Conservation (phyloP, 2,113 vertebrate species). For the Microcebus jonahi region DNA sequence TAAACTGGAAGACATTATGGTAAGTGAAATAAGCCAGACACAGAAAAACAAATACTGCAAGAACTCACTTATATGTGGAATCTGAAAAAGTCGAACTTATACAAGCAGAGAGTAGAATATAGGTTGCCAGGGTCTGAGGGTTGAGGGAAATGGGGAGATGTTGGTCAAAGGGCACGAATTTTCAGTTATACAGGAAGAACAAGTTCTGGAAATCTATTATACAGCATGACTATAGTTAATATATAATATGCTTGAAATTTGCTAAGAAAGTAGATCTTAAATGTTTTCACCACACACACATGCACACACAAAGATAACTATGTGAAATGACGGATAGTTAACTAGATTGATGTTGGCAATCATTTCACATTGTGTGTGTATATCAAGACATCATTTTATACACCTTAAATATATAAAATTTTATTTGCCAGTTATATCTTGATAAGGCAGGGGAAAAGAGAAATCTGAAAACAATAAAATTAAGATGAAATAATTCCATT, state of each 20-base stretch:
- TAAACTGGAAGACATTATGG: background rate
- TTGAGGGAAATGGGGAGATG: background rate
- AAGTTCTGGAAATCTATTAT: background rate
- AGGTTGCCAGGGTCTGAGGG: background rate
- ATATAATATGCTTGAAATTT: background rate
- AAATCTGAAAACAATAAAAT: background rate
- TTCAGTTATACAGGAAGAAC: background rate
- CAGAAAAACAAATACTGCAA: background rate
- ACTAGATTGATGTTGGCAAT: background rate
- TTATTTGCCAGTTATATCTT: background rate
- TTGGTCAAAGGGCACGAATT: background rate
- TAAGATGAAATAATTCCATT: background rate
- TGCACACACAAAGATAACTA: background rate
- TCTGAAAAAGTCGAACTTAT: background rate
- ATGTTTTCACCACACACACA: background rate
- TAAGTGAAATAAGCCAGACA: background rate
- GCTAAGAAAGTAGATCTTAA: background rate
- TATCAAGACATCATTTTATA: background rate
- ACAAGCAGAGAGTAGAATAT: background rate
- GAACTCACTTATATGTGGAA: background rate
- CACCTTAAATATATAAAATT: background rate
- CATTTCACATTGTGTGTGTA: background rate
- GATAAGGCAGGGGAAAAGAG: background rate
- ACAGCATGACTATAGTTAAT: background rate
- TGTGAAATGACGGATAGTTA: background rate